phyloP scores from a whole-genome alignment of 1,140 invertebrate genomes.

The Trissolcus basalis region DNA sequence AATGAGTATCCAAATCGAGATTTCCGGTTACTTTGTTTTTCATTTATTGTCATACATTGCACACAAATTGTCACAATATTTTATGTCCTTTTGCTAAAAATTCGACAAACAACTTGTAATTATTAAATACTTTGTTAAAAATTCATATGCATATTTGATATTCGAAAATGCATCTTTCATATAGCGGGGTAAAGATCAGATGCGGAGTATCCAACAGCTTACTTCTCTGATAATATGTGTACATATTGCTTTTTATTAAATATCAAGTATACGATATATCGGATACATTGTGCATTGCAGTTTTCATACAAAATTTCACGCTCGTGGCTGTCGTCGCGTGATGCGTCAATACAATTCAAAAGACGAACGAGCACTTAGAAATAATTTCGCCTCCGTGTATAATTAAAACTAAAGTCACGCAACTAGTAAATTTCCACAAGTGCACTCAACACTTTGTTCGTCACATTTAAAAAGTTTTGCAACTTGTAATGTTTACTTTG shows the following conservation, averaged over 20 bases:
- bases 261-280: slow-evolving; percentile 67
- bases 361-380: slow-evolving; percentile 49
- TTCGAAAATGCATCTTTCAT: too few relatives aligned
- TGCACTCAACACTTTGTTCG: slow-evolving; percentile 28
- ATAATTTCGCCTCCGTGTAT: slow-evolving; percentile 44
- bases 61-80: too few relatives aligned
- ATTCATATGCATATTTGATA: too few relatives aligned
- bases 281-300: slow-evolving; percentile 75
- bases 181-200: too few relatives aligned
- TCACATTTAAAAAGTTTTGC: slow-evolving; percentile 16
- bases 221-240: slow-evolving; percentile 33
- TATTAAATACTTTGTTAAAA: too few relatives aligned
- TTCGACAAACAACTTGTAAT: too few relatives aligned
- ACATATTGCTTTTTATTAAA: slow-evolving; percentile 70
- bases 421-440: slow-evolving; percentile 47
- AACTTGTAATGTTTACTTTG: slow-evolving; percentile 8
- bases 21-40: too few relatives aligned
- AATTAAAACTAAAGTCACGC: slow-evolving; percentile 43
- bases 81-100: too few relatives aligned
- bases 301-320: slow-evolving; percentile 74
- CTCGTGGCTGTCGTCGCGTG: slow-evolving; percentile 64
- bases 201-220: too few relatives aligned
- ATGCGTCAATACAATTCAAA: slow-evolving; percentile 57
- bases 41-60: too few relatives aligned
- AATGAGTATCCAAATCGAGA: too few relatives aligned